Evolutionary conservation across 2,113 vertebrate genomes (phyloP), one percentile per base, ranked within the genome.

Genomic region (Fukomys damarensis): DNA sequence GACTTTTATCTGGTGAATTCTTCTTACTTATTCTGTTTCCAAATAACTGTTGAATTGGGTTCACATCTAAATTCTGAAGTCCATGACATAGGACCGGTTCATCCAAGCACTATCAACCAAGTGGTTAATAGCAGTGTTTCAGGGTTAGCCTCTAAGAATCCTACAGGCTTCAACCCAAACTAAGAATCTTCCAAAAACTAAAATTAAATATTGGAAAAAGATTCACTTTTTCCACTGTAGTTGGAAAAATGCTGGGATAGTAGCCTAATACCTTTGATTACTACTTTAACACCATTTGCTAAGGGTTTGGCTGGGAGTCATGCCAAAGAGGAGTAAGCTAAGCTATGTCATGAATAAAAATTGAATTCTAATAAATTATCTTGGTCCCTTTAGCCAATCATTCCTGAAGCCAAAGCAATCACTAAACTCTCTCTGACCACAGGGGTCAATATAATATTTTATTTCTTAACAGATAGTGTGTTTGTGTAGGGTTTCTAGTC

Each of bases 371-470:
- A 66, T 72, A 11, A 88, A 89, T 94, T 56, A 56, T 87, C 7
- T 87, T 26, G 35, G 35, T 30, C 11, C 1, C 14, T 92, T 65
- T 30, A 92, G 72, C 30, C 24, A 83, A 10, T 7, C 52, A 8
- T 93, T 77, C 9, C n/a, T 85, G 35, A 93, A 92, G 43, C 14
- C 9, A 81, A 96, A 94, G 80, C 16, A 91, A 90, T 11, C 8
- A 24, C 3, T 79, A 30, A 1, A 92, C 49, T 90, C 59, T 46
- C 5, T 41, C 5, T 92, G 32, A 2, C 22, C 72, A n/a, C 17
- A 59, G 6, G 59, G 72, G 5, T 12, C 1, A 61, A 56, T 90
- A 38, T 30, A 38, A 83, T 81, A 81, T 68, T 72, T 83, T 68
- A 52, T 65, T 93, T 63, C 35, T 79, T 76, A 59, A 88, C 14